Evolutionary conservation across 1,140 invertebrate species (phyloP).

Genomic region (Calephelis nemesis): DNA sequence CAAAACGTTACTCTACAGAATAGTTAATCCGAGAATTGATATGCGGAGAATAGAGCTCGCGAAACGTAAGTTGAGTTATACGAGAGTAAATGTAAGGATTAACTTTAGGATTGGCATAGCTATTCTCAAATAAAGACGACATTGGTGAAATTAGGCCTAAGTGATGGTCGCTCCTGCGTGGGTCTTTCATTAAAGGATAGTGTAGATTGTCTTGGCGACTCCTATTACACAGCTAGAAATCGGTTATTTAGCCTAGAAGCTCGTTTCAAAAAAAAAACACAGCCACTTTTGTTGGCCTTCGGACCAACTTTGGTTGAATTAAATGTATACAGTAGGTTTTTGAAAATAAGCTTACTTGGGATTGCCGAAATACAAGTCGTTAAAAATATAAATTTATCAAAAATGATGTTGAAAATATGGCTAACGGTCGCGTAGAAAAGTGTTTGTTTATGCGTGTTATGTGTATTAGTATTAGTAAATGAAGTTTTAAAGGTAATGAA

Average conservation of each 20-base stretch:
- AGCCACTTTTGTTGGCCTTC: conserved; percentile 1
- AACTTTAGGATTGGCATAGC: no score
- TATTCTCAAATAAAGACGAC: no score
- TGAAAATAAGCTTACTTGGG: no score
- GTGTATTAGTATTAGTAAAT: neutral
- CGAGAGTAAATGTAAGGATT: no score
- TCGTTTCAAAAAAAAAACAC: conserved; percentile 37
- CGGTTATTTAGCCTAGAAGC: conserved; percentile 42
- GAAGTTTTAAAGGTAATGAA: neutral
- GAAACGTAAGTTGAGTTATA: no score
- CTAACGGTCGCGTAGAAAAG: neutral
- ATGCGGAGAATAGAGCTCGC: no score
- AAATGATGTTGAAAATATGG: no score
- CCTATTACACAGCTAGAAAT: conserved; percentile 36
- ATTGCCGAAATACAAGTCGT: no score
- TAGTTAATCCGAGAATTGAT: no score
- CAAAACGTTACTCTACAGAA: no score
- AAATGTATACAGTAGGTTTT: no score
- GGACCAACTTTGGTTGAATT: neutral
- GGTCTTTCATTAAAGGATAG: conserved; percentile 41
- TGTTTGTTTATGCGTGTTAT: neutral
- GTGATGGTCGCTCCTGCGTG: conserved; percentile 45
- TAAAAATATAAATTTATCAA: no score
- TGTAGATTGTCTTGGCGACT: conserved; percentile 41
- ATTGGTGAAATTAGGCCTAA: conserved; percentile 13